These are phyloP conservation scores for Gambelia wislizenii DNA, from an alignment of 2,797 vertebrate genomes.

Conservation along the genomic window DNA sequence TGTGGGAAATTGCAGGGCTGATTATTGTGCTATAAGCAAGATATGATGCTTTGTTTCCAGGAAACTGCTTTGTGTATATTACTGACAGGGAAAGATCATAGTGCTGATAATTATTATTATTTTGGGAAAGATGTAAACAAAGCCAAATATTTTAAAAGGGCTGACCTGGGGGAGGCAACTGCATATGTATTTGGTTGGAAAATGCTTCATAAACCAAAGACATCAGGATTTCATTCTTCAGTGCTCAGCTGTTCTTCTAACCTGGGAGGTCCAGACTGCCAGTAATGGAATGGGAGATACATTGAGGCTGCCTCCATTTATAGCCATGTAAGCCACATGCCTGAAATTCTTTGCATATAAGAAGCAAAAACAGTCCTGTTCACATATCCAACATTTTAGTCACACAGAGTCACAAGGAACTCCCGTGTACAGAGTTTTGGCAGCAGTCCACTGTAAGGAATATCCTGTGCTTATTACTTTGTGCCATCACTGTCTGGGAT, in stretches of 20 bases:
- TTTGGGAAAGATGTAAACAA: conserved; percentile 35
- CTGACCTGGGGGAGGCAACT: conserved; percentile 42
- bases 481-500: not conserved
- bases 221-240: conserved; percentile 19
- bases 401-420: not conserved
- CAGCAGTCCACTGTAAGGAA: too few species aligned
- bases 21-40: not conserved
- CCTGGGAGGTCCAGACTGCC: conserved; percentile 3
- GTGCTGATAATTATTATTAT: conserved; percentile 23
- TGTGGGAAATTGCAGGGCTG: not conserved
- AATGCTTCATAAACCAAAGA: conserved; percentile 62
- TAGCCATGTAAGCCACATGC: conserved; percentile 54
- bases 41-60: conserved; percentile 1
- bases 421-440: not conserved
- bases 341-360: conserved; percentile 50
- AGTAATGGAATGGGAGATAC: conserved; percentile 37
- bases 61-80: conserved; percentile 14
- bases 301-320: conserved; percentile 32
- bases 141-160: conserved; percentile 43
- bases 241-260: conserved; percentile 68
- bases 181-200: conserved; percentile 62
- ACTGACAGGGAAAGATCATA: not conserved
- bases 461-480: not conserved
- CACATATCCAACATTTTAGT: not conserved
- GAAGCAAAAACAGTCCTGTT: conserved; percentile 23